These are phyloP conservation scores for Cryptus viduatorius DNA, from an alignment of 2,888 invertebrate species.

Conservation along the genomic window DNA sequence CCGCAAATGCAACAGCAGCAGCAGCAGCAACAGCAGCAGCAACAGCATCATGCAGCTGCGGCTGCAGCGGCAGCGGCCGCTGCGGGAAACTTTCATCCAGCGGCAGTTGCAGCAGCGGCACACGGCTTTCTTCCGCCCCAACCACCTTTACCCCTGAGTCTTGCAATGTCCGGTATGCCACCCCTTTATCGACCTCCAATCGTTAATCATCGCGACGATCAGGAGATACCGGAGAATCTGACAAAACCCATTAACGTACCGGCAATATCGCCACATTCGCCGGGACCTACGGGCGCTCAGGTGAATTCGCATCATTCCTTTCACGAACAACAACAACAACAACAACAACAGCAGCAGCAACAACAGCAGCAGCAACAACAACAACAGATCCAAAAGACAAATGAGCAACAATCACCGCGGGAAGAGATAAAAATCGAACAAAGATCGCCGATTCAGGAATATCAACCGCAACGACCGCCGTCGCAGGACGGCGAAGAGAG, in stretches of 20 bases:
- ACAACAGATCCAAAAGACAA: slow-evolving; percentile 52
- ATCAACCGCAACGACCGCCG: slow-evolving; percentile 73
- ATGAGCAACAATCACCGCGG: slow-evolving; percentile 55
- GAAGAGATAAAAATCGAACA: slow-evolving; percentile 70
- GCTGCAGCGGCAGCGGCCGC: slow-evolving; percentile 59
- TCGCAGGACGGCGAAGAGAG: slow-evolving; percentile 80
- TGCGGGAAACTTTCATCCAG: slow-evolving; percentile 73
- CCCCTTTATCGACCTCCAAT: slow-evolving; percentile 89
- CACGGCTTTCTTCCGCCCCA: slow-evolving; percentile 88
- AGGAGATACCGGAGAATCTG: slow-evolving; percentile 92
- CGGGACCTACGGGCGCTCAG: slow-evolving; percentile 77
- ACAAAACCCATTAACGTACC: slow-evolving; percentile 87
- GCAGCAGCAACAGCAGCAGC: slow-evolving; percentile 66
- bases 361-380: slow-evolving; percentile 68
- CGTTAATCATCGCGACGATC: slow-evolving; percentile 88
- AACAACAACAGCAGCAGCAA: slow-evolving; percentile 71
- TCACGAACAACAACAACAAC: slow-evolving; percentile 73
- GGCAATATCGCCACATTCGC: slow-evolving; percentile 79
- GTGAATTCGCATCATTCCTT: slow-evolving; percentile 83
- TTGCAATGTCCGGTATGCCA: slow-evolving; percentile 85
- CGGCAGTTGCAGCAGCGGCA: slow-evolving; percentile 75
- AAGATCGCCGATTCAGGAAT: slow-evolving; percentile 72
- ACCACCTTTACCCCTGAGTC: slow-evolving; percentile 86
- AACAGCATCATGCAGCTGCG: slow-evolving; percentile 64
- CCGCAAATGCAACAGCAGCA: slow-evolving; percentile 82